These are phyloP conservation scores for Tympanuchus pallidicinctus DNA, from an alignment of 2,113 vertebrate species.

Conservation along the genomic window DNA sequence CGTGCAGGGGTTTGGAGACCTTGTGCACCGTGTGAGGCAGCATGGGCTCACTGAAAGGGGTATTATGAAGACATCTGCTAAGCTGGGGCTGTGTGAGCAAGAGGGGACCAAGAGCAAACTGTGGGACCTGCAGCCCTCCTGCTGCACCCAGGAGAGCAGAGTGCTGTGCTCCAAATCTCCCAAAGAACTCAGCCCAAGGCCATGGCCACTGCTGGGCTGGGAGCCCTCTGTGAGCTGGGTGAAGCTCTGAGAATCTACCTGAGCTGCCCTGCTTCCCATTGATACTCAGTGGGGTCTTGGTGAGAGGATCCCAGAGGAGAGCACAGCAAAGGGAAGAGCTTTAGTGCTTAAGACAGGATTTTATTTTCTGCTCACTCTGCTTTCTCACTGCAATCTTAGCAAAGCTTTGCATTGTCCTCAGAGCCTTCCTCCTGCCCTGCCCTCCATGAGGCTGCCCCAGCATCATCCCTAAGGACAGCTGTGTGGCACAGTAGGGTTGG, in stretches of 20 bases:
- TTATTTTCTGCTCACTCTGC: background rate
- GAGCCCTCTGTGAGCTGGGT: background rate
- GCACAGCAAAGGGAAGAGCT: background rate
- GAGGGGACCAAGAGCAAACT: background rate
- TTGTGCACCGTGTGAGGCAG: background rate
- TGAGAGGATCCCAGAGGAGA: background rate
- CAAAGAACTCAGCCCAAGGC: background rate
- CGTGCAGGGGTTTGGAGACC: background rate
- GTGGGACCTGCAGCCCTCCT: background rate
- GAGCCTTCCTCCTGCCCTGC: background rate
- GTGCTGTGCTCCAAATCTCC: background rate
- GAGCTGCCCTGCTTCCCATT: background rate
- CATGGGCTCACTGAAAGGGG: background rate
- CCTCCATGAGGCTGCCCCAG: background rate
- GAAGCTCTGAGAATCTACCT: background rate
- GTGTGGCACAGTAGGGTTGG: background rate
- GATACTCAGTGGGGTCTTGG: accelerated
- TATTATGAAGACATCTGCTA: background rate
- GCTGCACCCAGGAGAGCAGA: background rate
- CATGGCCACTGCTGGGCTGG: background rate
- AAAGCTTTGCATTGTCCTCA: background rate
- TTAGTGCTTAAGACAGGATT: background rate
- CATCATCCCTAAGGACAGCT: background rate
- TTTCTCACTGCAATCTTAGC: background rate
- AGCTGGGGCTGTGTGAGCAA: background rate